These are phyloP conservation scores for Apodemia hepburni DNA, from an alignment of 2,888 invertebrate genomes.

Conservation along the genomic window DNA sequence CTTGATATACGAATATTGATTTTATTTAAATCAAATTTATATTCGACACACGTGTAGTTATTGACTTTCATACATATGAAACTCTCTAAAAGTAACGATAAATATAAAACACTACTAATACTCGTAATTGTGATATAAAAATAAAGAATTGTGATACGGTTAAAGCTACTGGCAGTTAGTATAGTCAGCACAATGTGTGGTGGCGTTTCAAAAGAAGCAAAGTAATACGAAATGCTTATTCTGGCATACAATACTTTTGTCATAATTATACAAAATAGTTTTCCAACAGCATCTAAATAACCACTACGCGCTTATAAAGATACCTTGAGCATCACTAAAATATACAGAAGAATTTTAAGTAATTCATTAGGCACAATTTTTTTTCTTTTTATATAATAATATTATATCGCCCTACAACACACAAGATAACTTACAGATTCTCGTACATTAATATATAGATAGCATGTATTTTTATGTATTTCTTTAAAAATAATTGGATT, in stretches of 20 bases:
- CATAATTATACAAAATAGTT: conserved; percentile 42
- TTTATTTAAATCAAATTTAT: neutral
- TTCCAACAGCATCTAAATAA: conserved; percentile 62
- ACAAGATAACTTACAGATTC: conserved; percentile 53
- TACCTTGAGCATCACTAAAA: conserved; percentile 75
- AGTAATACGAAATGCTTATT: conserved; percentile 58
- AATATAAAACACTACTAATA: neutral
- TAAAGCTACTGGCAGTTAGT: conserved; percentile 10
- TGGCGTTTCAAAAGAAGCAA: conserved; percentile 35
- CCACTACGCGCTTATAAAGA: conserved; percentile 69
- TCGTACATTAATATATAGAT: conserved; percentile 53
- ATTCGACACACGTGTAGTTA: neutral
- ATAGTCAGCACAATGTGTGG: conserved; percentile 12
- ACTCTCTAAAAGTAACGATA: neutral
- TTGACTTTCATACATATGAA: neutral
- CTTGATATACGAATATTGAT: neutral
- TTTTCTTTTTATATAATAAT: conserved; percentile 46
- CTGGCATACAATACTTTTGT: conserved; percentile 58
- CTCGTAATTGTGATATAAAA: neutral
- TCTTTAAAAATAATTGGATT: conserved; percentile 57
- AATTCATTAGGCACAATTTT: conserved; percentile 75
- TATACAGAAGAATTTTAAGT: conserved; percentile 59
- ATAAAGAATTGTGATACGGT: neutral
- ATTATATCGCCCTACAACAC: conserved; percentile 57
- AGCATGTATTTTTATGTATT: conserved; percentile 59